Conservation (phyloP, 2,797 vertebrate species). For the Rhodeus uyekii region DNA sequence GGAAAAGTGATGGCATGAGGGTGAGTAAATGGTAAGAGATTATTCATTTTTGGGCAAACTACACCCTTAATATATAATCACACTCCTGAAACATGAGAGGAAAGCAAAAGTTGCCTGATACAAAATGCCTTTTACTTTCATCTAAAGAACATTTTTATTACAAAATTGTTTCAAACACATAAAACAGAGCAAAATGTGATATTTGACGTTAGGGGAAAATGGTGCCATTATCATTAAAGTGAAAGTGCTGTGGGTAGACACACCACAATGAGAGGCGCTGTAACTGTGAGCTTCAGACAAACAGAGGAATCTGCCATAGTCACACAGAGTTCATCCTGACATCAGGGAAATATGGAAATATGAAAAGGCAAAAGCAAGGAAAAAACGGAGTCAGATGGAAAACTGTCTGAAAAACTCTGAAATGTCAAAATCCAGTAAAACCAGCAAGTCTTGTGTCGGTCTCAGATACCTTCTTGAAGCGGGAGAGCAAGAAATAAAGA, state of each 20-base stretch:
- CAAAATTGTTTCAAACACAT: slow-evolving; percentile 57
- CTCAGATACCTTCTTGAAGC: slow-evolving; percentile 66
- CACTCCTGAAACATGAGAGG: slow-evolving; percentile 31
- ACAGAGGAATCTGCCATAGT: slow-evolving; percentile 56
- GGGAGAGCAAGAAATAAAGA: slow-evolving; percentile 59
- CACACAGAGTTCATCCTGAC: slow-evolving; percentile 62
- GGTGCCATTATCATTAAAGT: slow-evolving; percentile 59
- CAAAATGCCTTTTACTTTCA: slow-evolving; percentile 26
- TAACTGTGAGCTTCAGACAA: slow-evolving; percentile 52
- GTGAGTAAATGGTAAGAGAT: slow-evolving; percentile 12
- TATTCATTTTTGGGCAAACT: slow-evolving; percentile 13
- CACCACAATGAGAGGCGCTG: slow-evolving; percentile 41
- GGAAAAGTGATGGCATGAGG: neutral
- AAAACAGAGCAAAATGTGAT: slow-evolving; percentile 54
- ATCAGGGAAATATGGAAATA: slow-evolving; percentile 66
- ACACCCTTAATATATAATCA: slow-evolving; percentile 31
- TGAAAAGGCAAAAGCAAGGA: slow-evolving; percentile 37
- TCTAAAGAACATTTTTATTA: slow-evolving; percentile 42
- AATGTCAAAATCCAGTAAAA: slow-evolving; percentile 76
- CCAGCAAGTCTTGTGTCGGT: slow-evolving; percentile 69
- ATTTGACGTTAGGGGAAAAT: slow-evolving; percentile 55
- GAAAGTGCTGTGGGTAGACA: slow-evolving; percentile 61
- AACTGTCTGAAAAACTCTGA: slow-evolving; percentile 69
- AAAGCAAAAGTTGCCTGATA: slow-evolving; percentile 12
- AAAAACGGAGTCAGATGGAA: slow-evolving; percentile 53